Percentiles rank a stretch among this genome's conserved stretches.
phyloP scores from a whole-genome alignment of 1,140 invertebrate species.

The Bacillus rossius region DNA sequence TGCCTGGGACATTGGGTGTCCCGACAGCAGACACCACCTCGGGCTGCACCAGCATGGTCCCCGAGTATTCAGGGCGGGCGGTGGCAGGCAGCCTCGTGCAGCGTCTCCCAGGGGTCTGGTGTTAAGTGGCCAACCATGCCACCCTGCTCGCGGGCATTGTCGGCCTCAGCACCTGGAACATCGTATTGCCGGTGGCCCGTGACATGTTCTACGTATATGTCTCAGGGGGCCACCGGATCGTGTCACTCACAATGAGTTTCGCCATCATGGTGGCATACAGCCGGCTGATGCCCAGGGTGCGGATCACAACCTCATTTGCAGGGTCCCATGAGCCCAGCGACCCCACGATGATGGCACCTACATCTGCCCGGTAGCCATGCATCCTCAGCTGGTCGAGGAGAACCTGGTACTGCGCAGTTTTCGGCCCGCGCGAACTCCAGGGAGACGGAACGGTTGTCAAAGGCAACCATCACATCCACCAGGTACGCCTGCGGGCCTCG shows the following conservation, averaged over 20 bases:
- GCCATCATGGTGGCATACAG: conserved; percentile 22
- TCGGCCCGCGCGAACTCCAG: conserved; percentile 1
- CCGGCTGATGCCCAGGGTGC: conserved; percentile 3
- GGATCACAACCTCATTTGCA: conserved; percentile 22
- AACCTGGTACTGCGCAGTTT: conserved; percentile 26
- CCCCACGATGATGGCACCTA: conserved; percentile 28
- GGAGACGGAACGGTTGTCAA: background rate
- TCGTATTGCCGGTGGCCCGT: conserved; percentile 3
- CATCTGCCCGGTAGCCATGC: conserved; percentile 11
- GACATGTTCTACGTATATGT: conserved; percentile 25
- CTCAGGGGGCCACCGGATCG: conserved; percentile 26
- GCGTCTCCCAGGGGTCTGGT: background rate
- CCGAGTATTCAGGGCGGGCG: background rate
- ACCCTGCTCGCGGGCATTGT: no score
- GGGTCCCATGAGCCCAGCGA: conserved; percentile 28
- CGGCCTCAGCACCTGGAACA: no score
- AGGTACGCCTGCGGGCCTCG: background rate
- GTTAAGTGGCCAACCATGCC: no score
- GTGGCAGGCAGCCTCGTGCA: background rate
- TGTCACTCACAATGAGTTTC: conserved; percentile 24
- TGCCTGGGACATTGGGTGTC: no score
- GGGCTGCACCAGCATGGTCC: background rate
- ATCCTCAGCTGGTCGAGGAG: conserved; percentile 17
- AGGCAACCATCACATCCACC: background rate
- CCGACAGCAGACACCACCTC: no score